Evolutionary conservation across 2,113 vertebrate genomes (phyloP), one percentile per base, ranked within the genome.

Genomic region (Chaetorhynchus papuensis): DNA sequence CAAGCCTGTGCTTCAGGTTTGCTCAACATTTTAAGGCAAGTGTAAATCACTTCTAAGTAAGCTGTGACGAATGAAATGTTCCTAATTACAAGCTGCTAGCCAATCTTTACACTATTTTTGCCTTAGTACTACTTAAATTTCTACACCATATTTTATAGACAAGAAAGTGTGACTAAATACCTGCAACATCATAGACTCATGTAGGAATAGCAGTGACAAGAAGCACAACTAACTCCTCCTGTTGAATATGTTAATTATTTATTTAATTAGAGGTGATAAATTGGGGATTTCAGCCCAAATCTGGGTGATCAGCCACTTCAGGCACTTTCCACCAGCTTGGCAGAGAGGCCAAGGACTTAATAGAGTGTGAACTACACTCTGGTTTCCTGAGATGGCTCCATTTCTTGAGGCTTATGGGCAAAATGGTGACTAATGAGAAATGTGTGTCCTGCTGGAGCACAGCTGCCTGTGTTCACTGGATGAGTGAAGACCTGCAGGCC

Each of bases 21-120:
- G 80, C 85, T 94, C 88, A 88, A 64, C 64, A 64, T 89, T 96
- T 88, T 90, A 59, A 94, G 59, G 86, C 59, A 96, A 92, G 90
- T 95, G 94, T 91, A 95, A 97, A 96, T 85, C 91, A 91, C 84
- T 96, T 79, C 44, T 94, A 87, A 97, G 97, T 92, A 98, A 95
- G 79, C 93, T 97, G 82, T 2, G 42, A 96, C 27, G 60, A 96
- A 92, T 74, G 83, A 83, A 95, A 72, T 93, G 83, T 94, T 93
- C 79, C 23, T 95, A 93, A 89, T 97, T 97, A 93, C 90, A 95
- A 97, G 90, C 79, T 96, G 90, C 94, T 94, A 96, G 94, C 90
- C 81, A 72, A 75, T 90, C 94, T 95, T 95, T 79, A 87, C 30
- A 30, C 87, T 90, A 69, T 92, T 96, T 97, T 97, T 97, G 87